Percentiles rank a stretch among this genome's conserved stretches.
These are phyloP conservation scores for Limnodromus scolopaceus DNA, from an alignment of 2,797 vertebrate genomes.

Conservation along the genomic window DNA sequence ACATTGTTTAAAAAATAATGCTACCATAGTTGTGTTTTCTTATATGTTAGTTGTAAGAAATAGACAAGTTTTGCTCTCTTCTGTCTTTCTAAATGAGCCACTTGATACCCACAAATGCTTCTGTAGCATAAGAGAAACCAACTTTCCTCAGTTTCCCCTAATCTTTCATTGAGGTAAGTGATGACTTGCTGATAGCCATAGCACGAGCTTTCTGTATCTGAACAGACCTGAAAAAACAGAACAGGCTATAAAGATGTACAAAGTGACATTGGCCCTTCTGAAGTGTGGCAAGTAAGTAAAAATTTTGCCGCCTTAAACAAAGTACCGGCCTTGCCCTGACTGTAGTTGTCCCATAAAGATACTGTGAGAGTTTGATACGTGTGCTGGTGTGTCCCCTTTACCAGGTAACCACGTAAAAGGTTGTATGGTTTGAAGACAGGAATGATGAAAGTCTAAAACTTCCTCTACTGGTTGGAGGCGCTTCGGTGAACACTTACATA, in stretches of 20 bases:
- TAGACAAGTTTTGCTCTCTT: neutral
- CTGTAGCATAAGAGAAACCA: neutral
- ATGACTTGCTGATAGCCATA: neutral
- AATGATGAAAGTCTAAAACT: neutral
- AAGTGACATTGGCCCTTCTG: neutral
- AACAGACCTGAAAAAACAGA: neutral
- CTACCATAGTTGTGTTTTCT: neutral
- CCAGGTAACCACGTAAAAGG: neutral
- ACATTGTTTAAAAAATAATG: neutral
- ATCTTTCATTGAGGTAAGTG: neutral
- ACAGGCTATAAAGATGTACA: neutral
- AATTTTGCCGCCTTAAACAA: neutral
- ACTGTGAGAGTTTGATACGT: rapidly evolving
- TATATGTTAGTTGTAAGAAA: neutral
- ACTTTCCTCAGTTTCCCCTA: neutral
- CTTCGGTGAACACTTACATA: neutral
- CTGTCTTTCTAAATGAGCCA: neutral
- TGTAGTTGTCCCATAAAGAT: neutral
- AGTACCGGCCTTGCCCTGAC: neutral
- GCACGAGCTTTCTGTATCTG: neutral
- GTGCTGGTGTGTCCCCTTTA: neutral
- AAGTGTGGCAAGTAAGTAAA: neutral
- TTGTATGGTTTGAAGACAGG: neutral
- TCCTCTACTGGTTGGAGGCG: neutral
- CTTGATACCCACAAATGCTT: neutral